These are phyloP conservation scores for Aldrovandia affinis DNA, from an alignment of 2,797 vertebrate genomes.

Conservation along the genomic window DNA sequence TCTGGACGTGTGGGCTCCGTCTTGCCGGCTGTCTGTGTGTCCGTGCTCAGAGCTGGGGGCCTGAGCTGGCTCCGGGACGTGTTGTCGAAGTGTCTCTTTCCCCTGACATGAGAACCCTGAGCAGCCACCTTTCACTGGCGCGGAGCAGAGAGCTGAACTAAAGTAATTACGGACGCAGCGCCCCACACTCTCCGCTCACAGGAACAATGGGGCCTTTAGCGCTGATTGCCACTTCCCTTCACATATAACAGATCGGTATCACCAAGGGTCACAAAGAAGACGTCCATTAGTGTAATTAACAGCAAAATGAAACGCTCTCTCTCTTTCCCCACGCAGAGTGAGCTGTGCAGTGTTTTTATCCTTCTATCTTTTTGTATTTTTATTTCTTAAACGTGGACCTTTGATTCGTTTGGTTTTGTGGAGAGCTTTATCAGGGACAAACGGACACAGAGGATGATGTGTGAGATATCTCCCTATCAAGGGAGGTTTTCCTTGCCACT, in stretches of 20 bases:
- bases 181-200: slow-evolving; percentile 59
- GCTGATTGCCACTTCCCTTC: slow-evolving; percentile 56
- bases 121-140: slow-evolving; percentile 68
- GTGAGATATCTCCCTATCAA: too few relatives aligned
- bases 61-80: slow-evolving; percentile 54
- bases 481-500: too few relatives aligned
- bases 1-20: not conserved
- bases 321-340: slow-evolving; percentile 59
- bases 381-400: slow-evolving; percentile 46
- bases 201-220: slow-evolving; percentile 72
- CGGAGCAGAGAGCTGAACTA: slow-evolving; percentile 66
- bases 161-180: slow-evolving; percentile 74
- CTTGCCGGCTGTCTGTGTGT: slow-evolving; percentile 39
- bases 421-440: slow-evolving; percentile 50
- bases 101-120: slow-evolving; percentile 57
- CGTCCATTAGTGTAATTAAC: slow-evolving; percentile 80
- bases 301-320: slow-evolving; percentile 70
- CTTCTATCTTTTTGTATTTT: slow-evolving; percentile 30
- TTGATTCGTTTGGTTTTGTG: slow-evolving; percentile 52
- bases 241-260: slow-evolving; percentile 60
- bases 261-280: slow-evolving; percentile 64
- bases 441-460: too few relatives aligned
- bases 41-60: slow-evolving; percentile 38
- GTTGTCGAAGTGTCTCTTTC: slow-evolving; percentile 47
- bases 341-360: slow-evolving; percentile 53